Base-by-base conservation (phyloP, 2,797 vertebrate genomes). In the Serranus cabrilla region DNA sequence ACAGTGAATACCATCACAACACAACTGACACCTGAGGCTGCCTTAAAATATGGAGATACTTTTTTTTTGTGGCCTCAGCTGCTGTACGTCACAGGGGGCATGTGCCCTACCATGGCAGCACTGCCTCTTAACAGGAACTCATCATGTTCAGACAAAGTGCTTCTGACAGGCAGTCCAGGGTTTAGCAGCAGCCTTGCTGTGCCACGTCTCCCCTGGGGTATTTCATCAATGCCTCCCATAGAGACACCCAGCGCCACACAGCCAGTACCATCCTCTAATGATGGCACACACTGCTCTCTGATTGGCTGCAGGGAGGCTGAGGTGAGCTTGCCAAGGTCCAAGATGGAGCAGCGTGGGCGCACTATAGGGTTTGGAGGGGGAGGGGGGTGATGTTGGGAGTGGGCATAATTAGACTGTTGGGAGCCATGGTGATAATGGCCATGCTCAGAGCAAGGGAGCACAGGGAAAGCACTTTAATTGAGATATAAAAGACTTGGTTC, bases 391-490 rank as follows among this genome's bases (percentile, higher is more conserved):
- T 80, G 83, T 75, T 78, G 66, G 85, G 64, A 81, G 87, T 87
- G 87, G 87, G 87, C 89, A 89, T 94, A 95, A 95, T 94, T 94
- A 93, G 89, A 89, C 93, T 90, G 83, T 87, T 89, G 93, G 92
- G 93, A 94, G 90, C 86, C 88, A 89, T 90, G 91, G 92, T 92
- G 94, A 93, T 95, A 94, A 94, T 93, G 88, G 84, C 87, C 71
- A n/a, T 67, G 83, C 87, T 89, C 86, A 74, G 87, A 87, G 82
- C 84, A 76, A 77, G 72, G 88, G 82, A 90, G 89, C 90, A 78
- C 63, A 90, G 91, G 91, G 93, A 93, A 91, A 91, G 81, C 88
- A 90, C 89, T 94, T 94, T 94, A 94, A 95, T 95, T 95, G 93
- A 94, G 92, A 92, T 92, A 91, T 92, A 90, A 94, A 94, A 89